A percentile compares a stretch with the other conserved stretches of the same genome.
These are phyloP conservation scores for Silurus aristotelis DNA, from an alignment of 2,797 vertebrate genomes.

Conservation along the genomic window DNA sequence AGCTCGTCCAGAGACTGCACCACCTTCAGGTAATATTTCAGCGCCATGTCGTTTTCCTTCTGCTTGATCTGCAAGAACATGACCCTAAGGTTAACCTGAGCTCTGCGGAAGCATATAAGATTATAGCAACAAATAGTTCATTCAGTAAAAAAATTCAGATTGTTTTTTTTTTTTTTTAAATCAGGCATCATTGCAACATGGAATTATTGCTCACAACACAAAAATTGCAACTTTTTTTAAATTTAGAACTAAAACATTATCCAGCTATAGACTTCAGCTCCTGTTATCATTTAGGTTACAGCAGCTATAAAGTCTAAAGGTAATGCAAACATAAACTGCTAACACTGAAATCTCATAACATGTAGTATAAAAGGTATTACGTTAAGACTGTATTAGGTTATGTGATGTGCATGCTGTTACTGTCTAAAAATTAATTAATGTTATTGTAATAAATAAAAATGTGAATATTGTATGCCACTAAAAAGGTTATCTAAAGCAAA, in stretches of 20 bases:
- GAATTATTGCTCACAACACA: too few relatives aligned
- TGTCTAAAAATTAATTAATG: too few relatives aligned
- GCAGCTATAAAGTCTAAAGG: too few relatives aligned
- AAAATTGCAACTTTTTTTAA: too few relatives aligned
- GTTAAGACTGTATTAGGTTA: background rate
- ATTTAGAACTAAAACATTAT: too few relatives aligned
- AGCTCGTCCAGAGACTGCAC: conserved; percentile 85
- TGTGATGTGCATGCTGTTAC: background rate
- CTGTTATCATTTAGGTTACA: too few relatives aligned
- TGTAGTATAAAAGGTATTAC: background rate
- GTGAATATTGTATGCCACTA: background rate
- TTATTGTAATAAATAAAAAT: background rate
- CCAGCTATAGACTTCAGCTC: too few relatives aligned
- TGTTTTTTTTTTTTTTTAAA: too few relatives aligned
- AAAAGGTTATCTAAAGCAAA: background rate
- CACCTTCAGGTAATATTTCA: conserved; percentile 88
- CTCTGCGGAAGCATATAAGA: background rate
- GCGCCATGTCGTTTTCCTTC: conserved; percentile 88
- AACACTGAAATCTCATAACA: too few relatives aligned
- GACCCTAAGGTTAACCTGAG: background rate
- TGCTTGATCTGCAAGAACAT: conserved; percentile 88
- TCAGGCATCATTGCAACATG: too few relatives aligned
- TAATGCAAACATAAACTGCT: too few relatives aligned
- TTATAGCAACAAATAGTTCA: background rate
- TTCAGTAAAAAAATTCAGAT: background rate